A percentile compares a stretch with the other conserved stretches of the same genome.
Evolutionary conservation across 1,140 invertebrate species (phyloP).

Genomic region (Mizuhopecten yessoensis): DNA sequence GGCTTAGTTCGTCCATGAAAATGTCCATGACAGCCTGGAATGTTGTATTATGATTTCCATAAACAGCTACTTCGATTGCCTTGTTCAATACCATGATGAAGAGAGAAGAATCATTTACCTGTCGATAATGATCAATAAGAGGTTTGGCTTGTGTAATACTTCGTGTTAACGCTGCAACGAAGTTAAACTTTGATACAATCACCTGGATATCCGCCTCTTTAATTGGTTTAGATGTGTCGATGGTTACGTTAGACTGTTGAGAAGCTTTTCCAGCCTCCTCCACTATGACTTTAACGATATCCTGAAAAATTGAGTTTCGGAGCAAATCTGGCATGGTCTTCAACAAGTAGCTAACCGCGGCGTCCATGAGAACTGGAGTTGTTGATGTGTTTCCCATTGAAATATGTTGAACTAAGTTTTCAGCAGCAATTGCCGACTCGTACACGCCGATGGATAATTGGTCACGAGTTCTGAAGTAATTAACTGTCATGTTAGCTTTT

Average conservation of each 20-base stretch:
- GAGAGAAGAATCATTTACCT: neutral
- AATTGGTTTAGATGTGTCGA: neutral
- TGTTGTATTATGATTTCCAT: neutral
- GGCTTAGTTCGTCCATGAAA: neutral
- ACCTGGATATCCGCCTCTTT: neutral
- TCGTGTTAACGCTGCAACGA: neutral
- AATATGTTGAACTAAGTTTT: neutral
- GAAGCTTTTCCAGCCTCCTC: neutral
- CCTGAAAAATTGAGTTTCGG: neutral
- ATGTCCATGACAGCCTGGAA: neutral
- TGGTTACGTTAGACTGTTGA: neutral
- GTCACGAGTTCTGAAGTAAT: neutral
- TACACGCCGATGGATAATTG: neutral
- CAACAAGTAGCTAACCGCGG: neutral
- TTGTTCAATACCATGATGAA: conserved; percentile 1
- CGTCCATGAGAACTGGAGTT: neutral
- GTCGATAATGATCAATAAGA: neutral
- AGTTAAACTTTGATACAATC: neutral
- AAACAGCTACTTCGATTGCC: neutral
- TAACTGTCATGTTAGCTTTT: no score
- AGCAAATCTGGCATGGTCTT: neutral
- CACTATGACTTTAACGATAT: neutral
- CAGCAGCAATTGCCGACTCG: neutral
- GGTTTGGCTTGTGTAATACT: neutral
- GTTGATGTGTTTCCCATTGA: neutral